These are phyloP conservation scores for Trichonephila inaurata DNA, from an alignment of 1,140 invertebrate species.

Conservation along the genomic window DNA sequence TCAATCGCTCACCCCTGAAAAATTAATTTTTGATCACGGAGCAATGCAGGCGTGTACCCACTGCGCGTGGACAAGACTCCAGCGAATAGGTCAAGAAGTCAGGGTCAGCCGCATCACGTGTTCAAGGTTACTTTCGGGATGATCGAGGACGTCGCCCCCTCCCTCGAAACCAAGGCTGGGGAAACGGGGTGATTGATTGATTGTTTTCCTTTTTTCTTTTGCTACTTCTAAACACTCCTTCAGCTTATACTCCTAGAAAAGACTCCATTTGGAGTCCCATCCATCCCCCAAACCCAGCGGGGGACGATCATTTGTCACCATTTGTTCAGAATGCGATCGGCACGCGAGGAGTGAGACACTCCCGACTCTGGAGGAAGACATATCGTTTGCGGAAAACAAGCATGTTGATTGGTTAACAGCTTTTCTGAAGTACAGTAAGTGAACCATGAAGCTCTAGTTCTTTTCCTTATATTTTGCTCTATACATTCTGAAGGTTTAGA, in stretches of 20 bases:
- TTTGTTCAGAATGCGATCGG: background rate
- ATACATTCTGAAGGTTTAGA: no score
- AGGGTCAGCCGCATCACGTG: slow-evolving; percentile 9
- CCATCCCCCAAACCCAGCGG: background rate
- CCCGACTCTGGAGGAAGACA: background rate
- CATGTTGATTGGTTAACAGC: background rate
- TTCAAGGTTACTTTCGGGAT: slow-evolving; percentile 40
- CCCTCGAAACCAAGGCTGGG: background rate
- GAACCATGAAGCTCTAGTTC: no score
- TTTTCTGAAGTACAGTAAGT: background rate
- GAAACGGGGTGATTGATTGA: background rate
- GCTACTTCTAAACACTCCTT: no score
- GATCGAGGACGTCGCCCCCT: background rate
- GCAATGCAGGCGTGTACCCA: slow-evolving; percentile 24
- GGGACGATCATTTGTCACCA: slow-evolving; percentile 33
- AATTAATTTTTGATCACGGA: slow-evolving; percentile 54
- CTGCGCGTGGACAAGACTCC: background rate
- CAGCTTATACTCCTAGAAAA: no score
- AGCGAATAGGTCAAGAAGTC: background rate
- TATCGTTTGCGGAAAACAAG: background rate
- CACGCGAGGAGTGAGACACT: background rate
- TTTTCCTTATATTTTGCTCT: no score
- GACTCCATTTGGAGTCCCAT: background rate
- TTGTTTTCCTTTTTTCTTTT: no score
- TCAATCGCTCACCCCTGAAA: background rate